phyloP scores from a whole-genome alignment of 2,888 invertebrate species.

The Automeris io region DNA sequence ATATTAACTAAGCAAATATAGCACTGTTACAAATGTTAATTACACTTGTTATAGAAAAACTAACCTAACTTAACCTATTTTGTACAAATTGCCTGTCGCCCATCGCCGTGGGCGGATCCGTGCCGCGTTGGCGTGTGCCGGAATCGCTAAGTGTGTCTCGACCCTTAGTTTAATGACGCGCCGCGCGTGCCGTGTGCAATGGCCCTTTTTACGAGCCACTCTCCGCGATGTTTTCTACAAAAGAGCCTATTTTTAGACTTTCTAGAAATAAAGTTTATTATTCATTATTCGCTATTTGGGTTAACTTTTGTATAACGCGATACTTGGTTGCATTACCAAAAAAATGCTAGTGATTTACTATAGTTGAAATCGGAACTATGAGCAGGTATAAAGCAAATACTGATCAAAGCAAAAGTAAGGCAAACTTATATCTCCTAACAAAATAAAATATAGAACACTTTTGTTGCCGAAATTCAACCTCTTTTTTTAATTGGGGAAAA shows the following conservation, averaged over 20 bases:
- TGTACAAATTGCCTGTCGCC: slow-evolving; percentile 40
- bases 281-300: background rate
- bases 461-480: too few relatives aligned
- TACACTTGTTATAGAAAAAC: background rate
- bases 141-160: slow-evolving; percentile 22
- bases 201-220: slow-evolving; percentile 46
- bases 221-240: slow-evolving; percentile 31
- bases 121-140: slow-evolving; percentile 35
- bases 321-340: too few relatives aligned
- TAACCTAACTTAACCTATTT: slow-evolving; percentile 23
- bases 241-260: slow-evolving; percentile 1
- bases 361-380: too few relatives aligned
- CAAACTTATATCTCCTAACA: too few relatives aligned
- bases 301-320: background rate
- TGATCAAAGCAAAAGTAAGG: too few relatives aligned
- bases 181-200: slow-evolving; percentile 59
- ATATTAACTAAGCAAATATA: too few relatives aligned
- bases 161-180: slow-evolving; percentile 49
- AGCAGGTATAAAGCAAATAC: too few relatives aligned
- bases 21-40: too few relatives aligned
- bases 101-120: slow-evolving; percentile 29
- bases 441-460: too few relatives aligned
- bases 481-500: too few relatives aligned
- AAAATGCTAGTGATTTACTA: too few relatives aligned
- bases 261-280: background rate